Evolutionary conservation across 2,113 vertebrate genomes (phyloP).

Genomic region (Alectura lathami): DNA sequence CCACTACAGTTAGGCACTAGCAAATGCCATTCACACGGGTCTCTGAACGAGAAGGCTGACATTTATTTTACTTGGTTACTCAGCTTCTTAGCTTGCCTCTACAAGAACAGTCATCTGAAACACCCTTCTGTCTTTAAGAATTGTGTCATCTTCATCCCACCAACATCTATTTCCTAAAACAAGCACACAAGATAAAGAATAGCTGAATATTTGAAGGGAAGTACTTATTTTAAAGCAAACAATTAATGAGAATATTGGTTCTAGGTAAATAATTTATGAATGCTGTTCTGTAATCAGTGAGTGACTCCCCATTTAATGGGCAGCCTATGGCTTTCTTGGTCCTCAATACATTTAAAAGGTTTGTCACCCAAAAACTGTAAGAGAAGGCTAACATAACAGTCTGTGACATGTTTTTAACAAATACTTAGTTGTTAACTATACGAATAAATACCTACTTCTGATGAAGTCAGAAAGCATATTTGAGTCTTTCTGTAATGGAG

Average conservation of each 20-base stretch:
- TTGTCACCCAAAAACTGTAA: neutral
- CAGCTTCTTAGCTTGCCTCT: neutral
- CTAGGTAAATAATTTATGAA: neutral
- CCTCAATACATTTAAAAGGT: neutral
- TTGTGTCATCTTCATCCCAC: neutral
- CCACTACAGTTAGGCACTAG: neutral
- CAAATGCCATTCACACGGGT: neutral
- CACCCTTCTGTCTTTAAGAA: neutral
- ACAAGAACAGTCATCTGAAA: neutral
- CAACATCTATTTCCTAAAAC: neutral
- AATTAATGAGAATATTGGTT: neutral
- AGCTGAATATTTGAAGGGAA: neutral
- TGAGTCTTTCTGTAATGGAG: neutral
- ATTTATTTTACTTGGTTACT: neutral
- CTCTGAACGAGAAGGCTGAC: neutral
- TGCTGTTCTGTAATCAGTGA: neutral
- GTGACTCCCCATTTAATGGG: neutral
- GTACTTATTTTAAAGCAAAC: neutral
- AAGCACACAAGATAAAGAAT: neutral
- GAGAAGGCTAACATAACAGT: neutral
- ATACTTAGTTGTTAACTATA: neutral
- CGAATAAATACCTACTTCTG: neutral
- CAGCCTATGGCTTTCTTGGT: neutral
- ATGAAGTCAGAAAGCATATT: neutral
- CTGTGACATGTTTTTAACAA: neutral